phyloP scores from a whole-genome alignment of 92 coral and sea anemone genomes.

The Muricea muricata region DNA sequence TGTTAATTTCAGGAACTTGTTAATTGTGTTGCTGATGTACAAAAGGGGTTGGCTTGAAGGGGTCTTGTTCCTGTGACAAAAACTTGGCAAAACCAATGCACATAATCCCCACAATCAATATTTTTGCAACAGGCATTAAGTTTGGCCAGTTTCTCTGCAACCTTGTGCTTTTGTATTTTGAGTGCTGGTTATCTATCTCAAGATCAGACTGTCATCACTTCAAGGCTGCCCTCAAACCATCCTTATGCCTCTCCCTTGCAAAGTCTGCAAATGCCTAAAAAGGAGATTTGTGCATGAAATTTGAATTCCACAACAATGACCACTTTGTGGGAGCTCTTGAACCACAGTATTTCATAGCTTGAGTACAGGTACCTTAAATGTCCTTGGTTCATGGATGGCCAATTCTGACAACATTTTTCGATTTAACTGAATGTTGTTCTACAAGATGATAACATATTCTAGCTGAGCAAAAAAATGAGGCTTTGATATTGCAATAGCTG shows the following conservation, averaged over 20 bases:
- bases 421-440: slow-evolving; percentile 90
- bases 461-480: background rate
- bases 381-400: slow-evolving; percentile 96
- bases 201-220: slow-evolving; percentile 32
- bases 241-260: slow-evolving; percentile 78
- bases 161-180: background rate
- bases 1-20: too few species aligned
- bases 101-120: too few species aligned
- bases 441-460: background rate
- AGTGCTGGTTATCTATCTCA: background rate
- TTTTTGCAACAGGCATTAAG: background rate
- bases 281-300: background rate
- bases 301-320: too few species aligned
- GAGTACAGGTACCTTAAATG: slow-evolving; percentile 87
- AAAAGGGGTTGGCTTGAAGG: background rate
- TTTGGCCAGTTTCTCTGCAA: background rate
- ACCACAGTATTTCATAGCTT: too few species aligned
- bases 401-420: slow-evolving; percentile 94
- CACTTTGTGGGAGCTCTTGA: too few species aligned
- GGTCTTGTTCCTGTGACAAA: background rate
- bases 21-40: too few species aligned
- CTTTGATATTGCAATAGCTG: too few species aligned
- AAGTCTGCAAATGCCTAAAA: slow-evolving; percentile 85
- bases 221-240: slow-evolving; percentile 89
- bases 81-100: background rate